Evolutionary conservation across 2,113 vertebrate species (phyloP), one percentile per base, ranked within the genome.

Genomic region (Tinamus guttatus): DNA sequence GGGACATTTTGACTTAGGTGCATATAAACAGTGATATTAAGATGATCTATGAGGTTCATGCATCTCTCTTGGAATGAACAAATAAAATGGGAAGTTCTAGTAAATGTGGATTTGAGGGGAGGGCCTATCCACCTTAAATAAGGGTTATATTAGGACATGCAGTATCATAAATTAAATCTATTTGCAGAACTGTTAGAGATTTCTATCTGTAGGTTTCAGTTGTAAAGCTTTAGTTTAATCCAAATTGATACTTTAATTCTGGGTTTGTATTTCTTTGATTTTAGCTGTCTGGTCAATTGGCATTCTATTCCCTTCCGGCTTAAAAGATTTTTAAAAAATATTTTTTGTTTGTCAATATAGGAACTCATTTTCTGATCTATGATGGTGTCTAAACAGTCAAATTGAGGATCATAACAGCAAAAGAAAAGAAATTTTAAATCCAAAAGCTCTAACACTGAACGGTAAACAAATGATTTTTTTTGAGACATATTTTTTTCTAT

Each of bases 261-360:
- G 19, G 12, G 32, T 32, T 45, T 68, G 16, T 68, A 47, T 47
- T n/a, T 68, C 30, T 28, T 68, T 68, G 40, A 32, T 67, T 67
- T 67, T 67, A 59, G 81, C 60, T 11, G 19, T 63, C 13, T 69
- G n/a, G 6, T 25, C 27, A 9, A 22, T 65, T 13, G 62, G 8
- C 24, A 82, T 94, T 69, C 28, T 75, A 34, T 51, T 75, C 14
- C 5, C 5, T 78, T 80, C 17, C 76, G 14, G 73, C 8, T 28
- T 34, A 25, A 18, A 40, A 58, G 14, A 2, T 51, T 28, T 3
- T 11, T 45, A 1, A 2, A 6, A 34, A 12, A 32, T 28, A 0
- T 11, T 6, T 87, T 77, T 36, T 56, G 1, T 47, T 86, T 52
- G 13, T 21, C 16, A 41, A 14, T n/a, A 49, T 5, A 47, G 7